These are phyloP conservation scores for Agelastica alni DNA, from an alignment of 2,888 invertebrate species.

Conservation along the genomic window DNA sequence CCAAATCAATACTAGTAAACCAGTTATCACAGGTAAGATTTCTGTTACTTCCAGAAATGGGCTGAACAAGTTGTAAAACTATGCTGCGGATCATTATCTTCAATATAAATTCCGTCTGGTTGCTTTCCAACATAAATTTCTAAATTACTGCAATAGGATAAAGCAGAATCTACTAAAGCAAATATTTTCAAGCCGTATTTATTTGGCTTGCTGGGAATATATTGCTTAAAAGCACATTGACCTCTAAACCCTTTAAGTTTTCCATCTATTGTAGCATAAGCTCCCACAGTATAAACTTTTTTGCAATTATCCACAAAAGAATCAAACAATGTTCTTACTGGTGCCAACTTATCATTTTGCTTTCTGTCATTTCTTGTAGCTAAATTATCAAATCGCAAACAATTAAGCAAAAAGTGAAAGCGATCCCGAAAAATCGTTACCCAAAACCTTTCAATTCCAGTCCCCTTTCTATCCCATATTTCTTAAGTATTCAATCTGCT, in stretches of 20 bases:
- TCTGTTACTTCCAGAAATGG: slow-evolving; percentile 4
- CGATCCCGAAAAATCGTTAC: slow-evolving; percentile 1
- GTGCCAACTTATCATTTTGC: no score
- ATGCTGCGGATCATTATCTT: no score
- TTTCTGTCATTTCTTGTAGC: neutral
- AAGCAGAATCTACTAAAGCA: neutral
- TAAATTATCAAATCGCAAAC: slow-evolving; percentile 6
- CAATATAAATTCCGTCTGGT: neutral
- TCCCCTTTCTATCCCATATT: slow-evolving; percentile 8
- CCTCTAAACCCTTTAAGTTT: slow-evolving; percentile 8
- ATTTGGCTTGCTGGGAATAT: slow-evolving; percentile 1
- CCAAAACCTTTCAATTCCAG: slow-evolving; percentile 7
- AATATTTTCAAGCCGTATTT: no score
- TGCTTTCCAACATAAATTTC: slow-evolving; percentile 13
- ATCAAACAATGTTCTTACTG: no score
- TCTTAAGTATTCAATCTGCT: slow-evolving; percentile 6
- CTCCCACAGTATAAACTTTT: neutral
- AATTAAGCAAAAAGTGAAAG: slow-evolving; percentile 1
- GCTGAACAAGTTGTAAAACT: slow-evolving; percentile 5
- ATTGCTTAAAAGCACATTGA: slow-evolving; percentile 8
- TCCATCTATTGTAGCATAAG: slow-evolving; percentile 2
- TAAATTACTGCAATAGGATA: slow-evolving; percentile 10
- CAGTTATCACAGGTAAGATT: slow-evolving; percentile 22
- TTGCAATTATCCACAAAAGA: slow-evolving; percentile 10
- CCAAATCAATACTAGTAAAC: slow-evolving; percentile 23